These are phyloP conservation scores for Sciaenops ocellatus DNA, from an alignment of 2,797 vertebrate species.

Conservation along the genomic window DNA sequence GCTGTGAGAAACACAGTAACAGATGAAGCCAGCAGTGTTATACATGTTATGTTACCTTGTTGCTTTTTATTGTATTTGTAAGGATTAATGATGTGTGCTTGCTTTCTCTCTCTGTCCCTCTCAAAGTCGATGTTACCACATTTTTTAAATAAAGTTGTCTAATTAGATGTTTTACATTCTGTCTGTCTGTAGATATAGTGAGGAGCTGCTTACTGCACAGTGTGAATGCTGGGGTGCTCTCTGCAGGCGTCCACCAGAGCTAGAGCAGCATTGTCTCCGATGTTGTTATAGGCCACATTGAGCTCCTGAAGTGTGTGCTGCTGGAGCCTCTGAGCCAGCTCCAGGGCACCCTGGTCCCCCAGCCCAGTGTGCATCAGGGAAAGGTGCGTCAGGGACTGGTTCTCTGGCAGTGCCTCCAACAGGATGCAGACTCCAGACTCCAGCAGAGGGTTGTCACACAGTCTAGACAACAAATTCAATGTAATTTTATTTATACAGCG, in stretches of 20 bases:
- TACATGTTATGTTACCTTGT: not conserved
- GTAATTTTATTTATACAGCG: too few relatives aligned
- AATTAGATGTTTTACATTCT: too few relatives aligned
- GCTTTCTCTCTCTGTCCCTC: not conserved
- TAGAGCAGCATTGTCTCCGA: slow-evolving; percentile 89
- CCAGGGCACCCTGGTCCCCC: slow-evolving; percentile 85
- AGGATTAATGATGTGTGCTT: not conserved
- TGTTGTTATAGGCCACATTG: slow-evolving; percentile 95
- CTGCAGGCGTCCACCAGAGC: slow-evolving; percentile 90
- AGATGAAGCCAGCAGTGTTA: not conserved
- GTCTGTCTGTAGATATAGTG: not conserved
- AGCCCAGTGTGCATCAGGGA: slow-evolving; percentile 93
- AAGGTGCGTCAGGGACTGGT: slow-evolving; percentile 87
- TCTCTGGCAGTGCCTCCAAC: slow-evolving; percentile 88
- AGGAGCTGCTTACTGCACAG: slow-evolving; percentile 90
- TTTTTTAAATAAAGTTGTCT: too few relatives aligned
- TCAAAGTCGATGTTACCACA: too few relatives aligned
- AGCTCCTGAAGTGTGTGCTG: slow-evolving; percentile 89
- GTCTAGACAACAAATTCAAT: slow-evolving; percentile 47
- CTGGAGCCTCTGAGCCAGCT: slow-evolving; percentile 86
- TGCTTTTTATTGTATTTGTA: not conserved
- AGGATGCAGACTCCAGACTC: slow-evolving; percentile 86
- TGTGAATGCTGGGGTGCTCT: slow-evolving; percentile 89
- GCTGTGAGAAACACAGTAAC: not conserved
- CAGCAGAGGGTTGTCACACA: slow-evolving; percentile 90